These are phyloP conservation scores for Norana najaformis DNA, from an alignment of 2,888 invertebrate genomes.

Conservation along the genomic window DNA sequence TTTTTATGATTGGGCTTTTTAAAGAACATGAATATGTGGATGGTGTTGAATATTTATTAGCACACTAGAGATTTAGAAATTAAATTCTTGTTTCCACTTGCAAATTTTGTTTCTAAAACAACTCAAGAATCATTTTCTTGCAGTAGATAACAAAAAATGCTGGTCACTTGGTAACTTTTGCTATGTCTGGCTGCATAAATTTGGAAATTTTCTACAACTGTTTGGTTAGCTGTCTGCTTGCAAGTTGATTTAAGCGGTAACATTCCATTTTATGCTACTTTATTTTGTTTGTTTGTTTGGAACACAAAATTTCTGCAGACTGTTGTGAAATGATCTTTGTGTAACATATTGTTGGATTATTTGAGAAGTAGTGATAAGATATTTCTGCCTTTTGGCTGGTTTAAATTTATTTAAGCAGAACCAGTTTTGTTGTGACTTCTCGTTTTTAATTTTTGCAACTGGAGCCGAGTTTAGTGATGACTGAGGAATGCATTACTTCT, in stretches of 20 bases:
- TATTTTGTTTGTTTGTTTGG: neutral
- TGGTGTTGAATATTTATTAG: neutral
- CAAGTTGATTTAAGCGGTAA: neutral
- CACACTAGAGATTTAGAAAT: slow-evolving; percentile 9
- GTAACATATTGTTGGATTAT: slow-evolving; percentile 13
- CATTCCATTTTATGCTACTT: neutral
- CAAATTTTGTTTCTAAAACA: neutral
- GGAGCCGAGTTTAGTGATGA: neutral
- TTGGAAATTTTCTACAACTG: neutral
- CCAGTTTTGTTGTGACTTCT: slow-evolving; percentile 10
- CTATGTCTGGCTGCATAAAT: neutral
- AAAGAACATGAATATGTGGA: neutral
- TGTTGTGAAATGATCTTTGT: neutral
- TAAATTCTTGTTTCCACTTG: neutral
- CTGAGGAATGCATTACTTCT: too few species aligned
- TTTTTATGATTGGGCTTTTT: neutral
- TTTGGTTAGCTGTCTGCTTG: neutral
- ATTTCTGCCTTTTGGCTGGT: neutral
- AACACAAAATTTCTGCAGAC: neutral
- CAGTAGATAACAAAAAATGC: neutral
- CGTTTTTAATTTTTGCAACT: neutral
- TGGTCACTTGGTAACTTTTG: neutral
- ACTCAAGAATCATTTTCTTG: neutral
- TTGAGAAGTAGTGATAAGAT: slow-evolving; percentile 6
- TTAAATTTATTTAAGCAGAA: neutral